Evolutionary conservation across 2,797 vertebrate genomes (phyloP), one percentile per base, ranked within the genome.

Genomic region (Urocyon cinereoargenteus): DNA sequence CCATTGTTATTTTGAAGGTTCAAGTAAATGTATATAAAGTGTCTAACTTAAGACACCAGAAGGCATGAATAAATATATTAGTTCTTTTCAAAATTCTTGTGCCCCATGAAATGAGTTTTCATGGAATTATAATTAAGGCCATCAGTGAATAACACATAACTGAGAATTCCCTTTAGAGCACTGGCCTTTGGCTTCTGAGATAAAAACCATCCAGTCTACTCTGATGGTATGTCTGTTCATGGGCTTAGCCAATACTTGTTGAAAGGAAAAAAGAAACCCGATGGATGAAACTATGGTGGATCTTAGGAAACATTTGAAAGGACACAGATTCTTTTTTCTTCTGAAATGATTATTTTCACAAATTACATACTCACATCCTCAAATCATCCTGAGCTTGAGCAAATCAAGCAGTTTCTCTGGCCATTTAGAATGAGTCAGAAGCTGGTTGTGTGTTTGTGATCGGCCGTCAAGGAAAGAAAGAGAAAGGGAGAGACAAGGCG

Each of bases 311-410:
- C 6, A 49, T n/a, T 13, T 68, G n/a, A 57, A 49, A 81, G 72
- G 15, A 82, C 57, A 13, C 64, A 75, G 31, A 12, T 68, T 36
- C 24, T 49, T 28, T 51, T 31, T 87, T 89, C 73, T 68, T 89
- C 84, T 75, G 77, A 94, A 64, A 36, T 34, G 77, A 28, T 28
- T 51, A 3, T 49, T 90, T 92, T 83, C 19, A 51, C 55, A 61
- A 92, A 40, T 59, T 21, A 51, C 3, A 18, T 5, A 16, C 14
- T 8, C 55, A 36, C 34, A 7, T 6, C 24, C 21, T 55, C 45
- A 34, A 7, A n/a, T 51, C 51, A 26, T 12, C 34, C 53, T 12
- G 59, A 36, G 19, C n/a, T 70, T 49, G 34, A 55, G 70, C 18
- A 77, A 84, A 45, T 34, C 19, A 34, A 62, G 59, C 51, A 11